Percentiles rank a stretch among this genome's conserved stretches.
These are phyloP conservation scores for Cladopsammia gracilis DNA, from an alignment of 64 coral and sea anemone genomes.

Conservation along the genomic window DNA sequence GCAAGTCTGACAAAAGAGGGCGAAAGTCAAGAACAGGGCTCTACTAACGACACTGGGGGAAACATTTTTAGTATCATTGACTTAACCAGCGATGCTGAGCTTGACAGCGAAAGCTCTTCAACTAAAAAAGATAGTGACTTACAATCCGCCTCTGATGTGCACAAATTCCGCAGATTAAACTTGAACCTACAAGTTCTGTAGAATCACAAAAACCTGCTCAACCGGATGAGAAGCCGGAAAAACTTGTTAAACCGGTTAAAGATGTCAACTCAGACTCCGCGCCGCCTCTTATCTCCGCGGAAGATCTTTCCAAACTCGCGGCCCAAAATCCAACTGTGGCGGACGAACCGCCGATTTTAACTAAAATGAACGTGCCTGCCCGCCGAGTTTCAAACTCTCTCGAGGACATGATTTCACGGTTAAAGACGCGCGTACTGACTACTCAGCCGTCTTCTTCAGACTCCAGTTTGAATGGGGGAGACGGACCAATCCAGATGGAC, in stretches of 20 bases:
- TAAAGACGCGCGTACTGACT: constrained; percentile 57
- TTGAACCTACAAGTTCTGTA: background rate
- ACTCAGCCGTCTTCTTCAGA: constrained; percentile 16
- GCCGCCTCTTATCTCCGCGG: constrained; percentile 80
- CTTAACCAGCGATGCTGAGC: constrained; percentile 44
- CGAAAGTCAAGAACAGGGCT: background rate
- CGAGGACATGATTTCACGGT: constrained; percentile 78
- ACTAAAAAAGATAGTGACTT: background rate
- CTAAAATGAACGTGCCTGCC: constrained; percentile 71
- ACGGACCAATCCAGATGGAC: constrained; percentile 3
- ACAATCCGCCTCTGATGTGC: background rate
- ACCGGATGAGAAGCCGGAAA: background rate
- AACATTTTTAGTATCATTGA: constrained; percentile 6
- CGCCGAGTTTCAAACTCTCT: constrained; percentile 31
- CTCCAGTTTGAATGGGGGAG: background rate
- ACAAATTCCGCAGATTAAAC: background rate
- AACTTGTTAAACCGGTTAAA: background rate
- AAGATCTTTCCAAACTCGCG: constrained; percentile 85
- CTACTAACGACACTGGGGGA: background rate
- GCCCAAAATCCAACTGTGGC: constrained; percentile 69
- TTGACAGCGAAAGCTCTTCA: background rate
- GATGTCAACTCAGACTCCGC: constrained; percentile 33
- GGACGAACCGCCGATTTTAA: constrained; percentile 83
- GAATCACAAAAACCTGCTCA: background rate
- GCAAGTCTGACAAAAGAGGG: background rate